Evolutionary conservation across 2,888 invertebrate genomes (phyloP).

Genomic region (Nymphalis polychloros): DNA sequence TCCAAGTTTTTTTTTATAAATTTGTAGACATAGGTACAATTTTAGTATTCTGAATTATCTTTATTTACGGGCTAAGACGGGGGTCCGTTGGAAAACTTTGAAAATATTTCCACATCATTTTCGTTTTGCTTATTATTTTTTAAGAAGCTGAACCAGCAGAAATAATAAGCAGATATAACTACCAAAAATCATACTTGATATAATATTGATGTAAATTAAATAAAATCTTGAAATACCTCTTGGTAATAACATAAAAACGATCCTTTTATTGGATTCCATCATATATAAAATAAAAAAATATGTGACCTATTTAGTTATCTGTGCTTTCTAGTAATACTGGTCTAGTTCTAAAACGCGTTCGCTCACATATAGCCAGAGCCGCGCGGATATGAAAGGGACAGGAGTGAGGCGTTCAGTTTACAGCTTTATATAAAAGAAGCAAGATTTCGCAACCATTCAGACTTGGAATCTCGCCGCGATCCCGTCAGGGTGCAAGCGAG

Average conservation of each 20-base stretch:
- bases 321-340: background rate
- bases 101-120: too few species aligned
- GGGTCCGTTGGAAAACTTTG: too few species aligned
- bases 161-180: too few species aligned
- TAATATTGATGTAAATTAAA: background rate
- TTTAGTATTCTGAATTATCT: too few species aligned
- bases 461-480: slow-evolving; percentile 75
- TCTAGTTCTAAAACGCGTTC: slow-evolving; percentile 14
- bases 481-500: slow-evolving; percentile 67
- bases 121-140: too few species aligned
- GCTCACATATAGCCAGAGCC: slow-evolving; percentile 23
- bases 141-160: too few species aligned
- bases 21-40: too few species aligned
- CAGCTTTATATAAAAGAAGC: slow-evolving; percentile 75
- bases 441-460: slow-evolving; percentile 74
- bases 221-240: too few species aligned
- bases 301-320: slow-evolving; percentile 23
- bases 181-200: background rate
- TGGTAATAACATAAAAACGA: background rate
- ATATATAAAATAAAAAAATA: background rate
- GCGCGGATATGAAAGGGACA: slow-evolving; percentile 62
- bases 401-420: slow-evolving; percentile 52
- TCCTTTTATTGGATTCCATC: background rate
- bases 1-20: too few species aligned
- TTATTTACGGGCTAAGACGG: too few species aligned